Base-by-base conservation (phyloP, 2,888 invertebrate species). In the Heliconius charithonia region DNA sequence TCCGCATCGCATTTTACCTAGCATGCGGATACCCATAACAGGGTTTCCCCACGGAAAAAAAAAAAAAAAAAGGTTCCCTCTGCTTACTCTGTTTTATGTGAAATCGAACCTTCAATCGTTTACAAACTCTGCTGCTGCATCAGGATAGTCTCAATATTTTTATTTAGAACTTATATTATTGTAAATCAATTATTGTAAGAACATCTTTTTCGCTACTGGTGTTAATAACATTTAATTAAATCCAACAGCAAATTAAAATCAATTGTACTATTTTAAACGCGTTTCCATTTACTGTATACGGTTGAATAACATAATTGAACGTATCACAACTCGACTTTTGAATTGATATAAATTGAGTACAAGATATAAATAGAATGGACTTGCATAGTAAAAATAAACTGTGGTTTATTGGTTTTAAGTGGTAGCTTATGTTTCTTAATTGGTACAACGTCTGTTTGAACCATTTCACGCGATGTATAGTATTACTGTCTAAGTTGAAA, bases 321-420 rank as follows among this genome's bases (percentile, higher is more conserved):
- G 85, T 88, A 89, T 89, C 90, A 92, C 93, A 93, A 89, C 90
- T 90, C 90, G 88, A 84, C 84, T 86, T 82, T 85, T 84, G 89
- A 93, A 94, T 94, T 94, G 92, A 89, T 89, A 91, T 92, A 94
- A 93, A 93, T 94, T 93, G 92, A 91, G 85, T 85, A 80, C 77
- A 84, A 81, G 87, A 92, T 93, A 93, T 90, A 93, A 92, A 93
- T 93, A 93, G 88, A 83, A 70, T 9, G 76, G 75, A 75, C 81
- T 78, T 79, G 73, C 75, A 80, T 76, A 76, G 77, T 82, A 81
- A 82, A 82, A 80, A 78, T 82, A 80, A 79, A 80, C 77, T 79
- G 77, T 76, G 79, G 77, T 76, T 79, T 78, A 82, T 82, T 82
- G 78, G 66, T 41, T 78, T 73, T 76, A 81, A 82, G 80, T 81